These are phyloP conservation scores for Heliopora coerulea DNA, from an alignment of 92 coral and sea anemone genomes.

Conservation along the genomic window DNA sequence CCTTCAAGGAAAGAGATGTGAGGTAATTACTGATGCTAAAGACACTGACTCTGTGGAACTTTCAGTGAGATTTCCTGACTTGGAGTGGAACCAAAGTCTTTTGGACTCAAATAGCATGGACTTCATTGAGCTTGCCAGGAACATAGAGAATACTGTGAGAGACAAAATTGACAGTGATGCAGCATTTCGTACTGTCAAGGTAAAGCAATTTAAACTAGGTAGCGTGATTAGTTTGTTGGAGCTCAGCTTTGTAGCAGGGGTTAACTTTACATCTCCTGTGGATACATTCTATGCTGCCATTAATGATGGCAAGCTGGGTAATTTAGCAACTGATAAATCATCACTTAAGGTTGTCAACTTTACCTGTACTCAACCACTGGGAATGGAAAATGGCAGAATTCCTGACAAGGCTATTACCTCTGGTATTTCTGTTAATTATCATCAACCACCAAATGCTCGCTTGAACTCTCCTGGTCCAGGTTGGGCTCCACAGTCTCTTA, in stretches of 20 bases:
- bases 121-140: constrained; percentile 41
- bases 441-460: constrained; percentile 21
- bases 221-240: constrained; percentile 40
- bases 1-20: constrained; percentile 41
- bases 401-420: constrained; percentile 42
- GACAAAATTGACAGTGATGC: constrained; percentile 29
- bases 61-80: constrained; percentile 19
- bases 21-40: constrained; percentile 25
- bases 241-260: constrained; percentile 33
- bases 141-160: constrained; percentile 40
- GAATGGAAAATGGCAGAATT: constrained; percentile 56
- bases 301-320: constrained; percentile 44
- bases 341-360: constrained; percentile 40
- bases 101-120: constrained; percentile 19
- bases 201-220: constrained; percentile 37
- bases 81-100: constrained; percentile 39
- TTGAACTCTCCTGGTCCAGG: constrained; percentile 22
- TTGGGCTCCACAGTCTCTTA: constrained; percentile 17
- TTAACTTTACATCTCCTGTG: constrained; percentile 21
- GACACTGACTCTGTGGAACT: constrained; percentile 45
- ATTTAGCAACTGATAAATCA: constrained; percentile 20
- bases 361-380: constrained; percentile 52
- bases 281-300: constrained; percentile 18
- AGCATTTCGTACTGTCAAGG: constrained; percentile 48
- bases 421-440: background rate